Conservation (phyloP, 2,113 vertebrate genomes). For the Oncorhynchus gorbuscha region DNA sequence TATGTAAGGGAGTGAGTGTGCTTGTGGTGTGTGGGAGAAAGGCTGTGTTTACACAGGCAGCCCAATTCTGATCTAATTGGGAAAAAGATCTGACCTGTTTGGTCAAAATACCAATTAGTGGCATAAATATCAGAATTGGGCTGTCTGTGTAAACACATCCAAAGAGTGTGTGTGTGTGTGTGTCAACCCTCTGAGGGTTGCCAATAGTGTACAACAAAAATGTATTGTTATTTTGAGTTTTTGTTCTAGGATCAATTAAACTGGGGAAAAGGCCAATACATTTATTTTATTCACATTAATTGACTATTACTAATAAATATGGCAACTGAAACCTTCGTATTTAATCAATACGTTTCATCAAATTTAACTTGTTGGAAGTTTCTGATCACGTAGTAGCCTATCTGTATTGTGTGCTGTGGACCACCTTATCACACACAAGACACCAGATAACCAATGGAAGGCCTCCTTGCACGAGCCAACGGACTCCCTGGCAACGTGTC, state of each 20-base stretch:
- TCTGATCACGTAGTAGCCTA: too few relatives aligned
- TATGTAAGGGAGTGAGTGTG: not conserved
- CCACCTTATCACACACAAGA: not conserved
- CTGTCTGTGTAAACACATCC: too few relatives aligned
- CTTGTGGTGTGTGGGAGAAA: not conserved
- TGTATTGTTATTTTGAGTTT: too few relatives aligned
- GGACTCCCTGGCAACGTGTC: constrained; percentile 69
- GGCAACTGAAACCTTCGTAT: too few relatives aligned
- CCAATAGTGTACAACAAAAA: too few relatives aligned
- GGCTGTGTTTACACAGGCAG: too few relatives aligned
- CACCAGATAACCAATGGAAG: constrained; percentile 79
- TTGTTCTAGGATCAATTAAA: too few relatives aligned
- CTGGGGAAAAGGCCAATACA: not conserved
- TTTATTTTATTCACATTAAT: not conserved
- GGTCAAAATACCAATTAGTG: too few relatives aligned
- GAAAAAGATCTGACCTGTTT: too few relatives aligned
- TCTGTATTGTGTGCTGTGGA: not conserved
- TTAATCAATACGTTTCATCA: not conserved
- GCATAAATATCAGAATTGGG: too few relatives aligned
- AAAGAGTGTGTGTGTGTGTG: not conserved
- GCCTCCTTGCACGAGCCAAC: constrained; percentile 74
- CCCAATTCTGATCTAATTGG: too few relatives aligned
- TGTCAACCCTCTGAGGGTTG: not conserved
- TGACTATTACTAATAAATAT: too few relatives aligned
- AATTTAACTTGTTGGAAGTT: not conserved